Conservation (phyloP, 2,888 invertebrate species). For the Ormyrus pomaceus region DNA sequence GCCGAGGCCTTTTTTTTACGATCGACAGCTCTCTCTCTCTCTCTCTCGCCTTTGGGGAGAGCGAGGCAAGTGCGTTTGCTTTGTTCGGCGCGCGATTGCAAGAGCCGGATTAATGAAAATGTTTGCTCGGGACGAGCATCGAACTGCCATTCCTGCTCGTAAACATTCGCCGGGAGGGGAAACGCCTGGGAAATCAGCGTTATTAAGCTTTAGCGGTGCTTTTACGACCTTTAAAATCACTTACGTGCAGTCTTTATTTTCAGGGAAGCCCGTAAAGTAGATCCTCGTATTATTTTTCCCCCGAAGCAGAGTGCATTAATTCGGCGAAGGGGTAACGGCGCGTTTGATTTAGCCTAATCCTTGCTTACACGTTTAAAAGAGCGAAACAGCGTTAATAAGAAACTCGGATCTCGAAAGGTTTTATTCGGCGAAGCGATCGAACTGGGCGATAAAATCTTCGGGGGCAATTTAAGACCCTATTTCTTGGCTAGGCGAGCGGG, state of each 20-base stretch:
- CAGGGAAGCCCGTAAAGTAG: no score
- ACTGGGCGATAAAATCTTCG: no score
- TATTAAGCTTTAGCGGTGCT: neutral
- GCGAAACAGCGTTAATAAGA: no score
- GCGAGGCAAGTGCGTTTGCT: neutral
- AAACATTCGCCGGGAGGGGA: constrained; percentile 8
- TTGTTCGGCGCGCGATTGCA: neutral
- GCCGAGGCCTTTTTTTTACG: neutral
- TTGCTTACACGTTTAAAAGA: no score
- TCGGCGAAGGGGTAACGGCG: no score
- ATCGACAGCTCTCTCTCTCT: no score
- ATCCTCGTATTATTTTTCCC: neutral
- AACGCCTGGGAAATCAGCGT: neutral
- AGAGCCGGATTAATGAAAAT: constrained; percentile 22
- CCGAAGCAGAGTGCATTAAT: neutral
- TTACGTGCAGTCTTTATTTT: neutral
- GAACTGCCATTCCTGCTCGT: constrained; percentile 5
- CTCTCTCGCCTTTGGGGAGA: neutral
- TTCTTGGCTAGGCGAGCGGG: no score
- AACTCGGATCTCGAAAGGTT: no score
- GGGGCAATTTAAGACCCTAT: no score
- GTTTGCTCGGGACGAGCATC: neutral
- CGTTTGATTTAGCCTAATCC: no score
- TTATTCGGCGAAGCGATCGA: no score
- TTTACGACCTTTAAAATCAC: neutral